A percentile compares a stretch with the other conserved stretches of the same genome.
Evolutionary conservation across 2,797 vertebrate genomes (phyloP).

Genomic region (Pseudocheirus occidentalis): DNA sequence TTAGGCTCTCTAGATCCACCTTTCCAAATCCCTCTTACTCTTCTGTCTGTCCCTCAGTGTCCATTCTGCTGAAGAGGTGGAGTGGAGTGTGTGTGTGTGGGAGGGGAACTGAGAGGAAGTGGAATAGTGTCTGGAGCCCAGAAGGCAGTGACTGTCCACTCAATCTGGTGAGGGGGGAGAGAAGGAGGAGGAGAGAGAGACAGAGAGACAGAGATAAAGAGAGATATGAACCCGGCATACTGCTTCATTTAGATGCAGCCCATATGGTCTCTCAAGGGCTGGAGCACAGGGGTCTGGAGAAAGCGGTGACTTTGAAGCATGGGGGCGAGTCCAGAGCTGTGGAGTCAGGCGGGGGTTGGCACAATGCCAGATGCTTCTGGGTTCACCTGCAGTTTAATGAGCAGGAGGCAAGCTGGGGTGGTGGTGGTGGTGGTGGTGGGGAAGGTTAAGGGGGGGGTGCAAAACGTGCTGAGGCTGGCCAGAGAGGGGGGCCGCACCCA

Average conservation of each 20-base stretch:
- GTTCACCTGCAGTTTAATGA: constrained; percentile 90
- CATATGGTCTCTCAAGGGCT: constrained; percentile 64
- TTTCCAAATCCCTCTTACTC: neutral
- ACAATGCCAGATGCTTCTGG: constrained; percentile 83
- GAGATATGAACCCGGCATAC: neutral
- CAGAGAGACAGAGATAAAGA: neutral
- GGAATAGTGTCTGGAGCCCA: neutral
- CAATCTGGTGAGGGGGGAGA: neutral
- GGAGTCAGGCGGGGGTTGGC: constrained; percentile 79
- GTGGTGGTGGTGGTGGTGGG: constrained; percentile 72
- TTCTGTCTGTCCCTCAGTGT: neutral
- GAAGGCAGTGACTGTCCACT: neutral
- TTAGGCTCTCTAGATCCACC: neutral
- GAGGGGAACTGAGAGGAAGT: neutral
- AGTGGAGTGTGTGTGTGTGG: too few relatives aligned
- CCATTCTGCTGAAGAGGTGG: neutral
- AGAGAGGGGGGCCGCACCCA: constrained; percentile 39
- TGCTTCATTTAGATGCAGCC: constrained; percentile 43
- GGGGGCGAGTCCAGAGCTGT: constrained; percentile 84
- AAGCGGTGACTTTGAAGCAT: constrained; percentile 59
- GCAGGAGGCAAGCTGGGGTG: constrained; percentile 81
- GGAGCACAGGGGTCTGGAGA: constrained; percentile 16
- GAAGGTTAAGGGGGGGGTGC: constrained; percentile 74
- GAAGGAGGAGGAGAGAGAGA: neutral
- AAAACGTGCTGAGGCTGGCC: constrained; percentile 75